These are phyloP conservation scores for Halocynthia roretzi DNA, from an alignment of 23 tunicate genomes.

Conservation along the genomic window DNA sequence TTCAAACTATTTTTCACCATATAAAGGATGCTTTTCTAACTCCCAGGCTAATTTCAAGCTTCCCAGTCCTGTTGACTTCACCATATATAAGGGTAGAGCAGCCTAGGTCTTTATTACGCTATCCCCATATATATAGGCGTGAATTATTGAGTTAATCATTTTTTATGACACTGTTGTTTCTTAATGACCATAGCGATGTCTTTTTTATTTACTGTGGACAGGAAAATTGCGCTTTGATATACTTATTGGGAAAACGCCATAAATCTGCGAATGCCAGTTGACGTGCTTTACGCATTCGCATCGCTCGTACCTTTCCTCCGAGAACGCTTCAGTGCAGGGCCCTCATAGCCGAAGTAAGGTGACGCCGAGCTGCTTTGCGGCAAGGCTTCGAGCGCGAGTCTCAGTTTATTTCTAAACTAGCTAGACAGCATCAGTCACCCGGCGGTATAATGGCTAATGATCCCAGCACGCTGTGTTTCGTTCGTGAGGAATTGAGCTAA, in stretches of 20 bases:
- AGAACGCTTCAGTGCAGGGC: constrained; percentile 14
- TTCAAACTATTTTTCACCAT: too few relatives aligned
- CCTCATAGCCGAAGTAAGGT: constrained; percentile 28
- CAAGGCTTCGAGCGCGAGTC: constrained; percentile 1
- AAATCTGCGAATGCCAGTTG: constrained; percentile 11
- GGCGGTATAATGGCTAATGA: constrained; percentile 30
- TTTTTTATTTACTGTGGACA: constrained; percentile 27
- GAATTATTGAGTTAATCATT: too few relatives aligned
- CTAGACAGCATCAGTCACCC: constrained; percentile 24
- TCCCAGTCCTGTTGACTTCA: neutral
- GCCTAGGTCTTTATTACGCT: neutral
- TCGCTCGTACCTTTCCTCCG: neutral
- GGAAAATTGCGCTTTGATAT: constrained; percentile 21
- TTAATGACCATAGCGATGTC: too few relatives aligned
- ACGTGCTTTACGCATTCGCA: neutral
- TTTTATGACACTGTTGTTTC: too few relatives aligned
- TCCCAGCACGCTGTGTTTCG: constrained; percentile 11
- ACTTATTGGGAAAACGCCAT: constrained; percentile 26
- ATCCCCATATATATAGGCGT: neutral
- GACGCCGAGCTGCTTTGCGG: neutral
- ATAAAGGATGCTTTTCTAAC: neutral
- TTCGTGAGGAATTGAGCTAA: neutral
- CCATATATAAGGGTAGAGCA: neutral
- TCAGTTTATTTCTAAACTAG: constrained; percentile 20
- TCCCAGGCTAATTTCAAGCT: neutral